A percentile compares a stretch with the other conserved stretches of the same genome.
Evolutionary conservation across 2,888 invertebrate genomes (phyloP).

Genomic region (Eristalis intricaria): DNA sequence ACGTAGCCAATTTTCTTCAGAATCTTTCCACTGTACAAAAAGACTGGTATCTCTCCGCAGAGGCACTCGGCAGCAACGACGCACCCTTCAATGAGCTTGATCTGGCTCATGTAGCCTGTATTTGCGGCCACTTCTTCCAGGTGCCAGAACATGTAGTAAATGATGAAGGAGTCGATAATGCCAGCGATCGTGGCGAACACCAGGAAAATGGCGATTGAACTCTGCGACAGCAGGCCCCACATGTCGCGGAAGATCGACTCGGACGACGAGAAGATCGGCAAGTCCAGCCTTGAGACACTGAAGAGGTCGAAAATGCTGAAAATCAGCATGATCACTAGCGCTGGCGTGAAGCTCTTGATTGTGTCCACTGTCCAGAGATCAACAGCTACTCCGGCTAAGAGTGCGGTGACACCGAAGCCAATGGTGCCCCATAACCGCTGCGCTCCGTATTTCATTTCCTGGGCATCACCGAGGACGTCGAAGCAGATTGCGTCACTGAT

Average conservation of each 20-base stretch:
- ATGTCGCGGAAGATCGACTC: slow-evolving; percentile 87
- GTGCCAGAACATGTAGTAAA: slow-evolving; percentile 93
- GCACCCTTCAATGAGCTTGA: slow-evolving; percentile 90
- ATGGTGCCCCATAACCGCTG: slow-evolving; percentile 92
- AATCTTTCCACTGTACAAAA: slow-evolving; percentile 88
- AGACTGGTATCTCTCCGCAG: slow-evolving; percentile 90
- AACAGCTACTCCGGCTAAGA: slow-evolving; percentile 87
- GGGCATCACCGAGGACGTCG: slow-evolving; percentile 89
- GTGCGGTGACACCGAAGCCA: slow-evolving; percentile 89
- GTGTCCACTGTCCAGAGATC: slow-evolving; percentile 85
- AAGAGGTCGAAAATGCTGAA: slow-evolving; percentile 86
- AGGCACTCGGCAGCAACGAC: slow-evolving; percentile 91
- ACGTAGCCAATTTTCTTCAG: slow-evolving; percentile 90
- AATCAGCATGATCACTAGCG: slow-evolving; percentile 85
- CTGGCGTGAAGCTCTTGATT: slow-evolving; percentile 87
- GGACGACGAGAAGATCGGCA: slow-evolving; percentile 87
- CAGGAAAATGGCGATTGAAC: slow-evolving; percentile 86
- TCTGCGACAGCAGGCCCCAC: slow-evolving; percentile 84
- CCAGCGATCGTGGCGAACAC: slow-evolving; percentile 89
- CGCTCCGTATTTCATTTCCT: slow-evolving; percentile 87
- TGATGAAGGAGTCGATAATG: slow-evolving; percentile 89
- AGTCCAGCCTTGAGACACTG: slow-evolving; percentile 84
- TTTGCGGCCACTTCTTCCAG: slow-evolving; percentile 88
- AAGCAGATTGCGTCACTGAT: slow-evolving; percentile 96
- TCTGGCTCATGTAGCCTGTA: slow-evolving; percentile 84